Evolutionary conservation across 2,888 invertebrate genomes (phyloP).

Genomic region (Apodemia mormo): DNA sequence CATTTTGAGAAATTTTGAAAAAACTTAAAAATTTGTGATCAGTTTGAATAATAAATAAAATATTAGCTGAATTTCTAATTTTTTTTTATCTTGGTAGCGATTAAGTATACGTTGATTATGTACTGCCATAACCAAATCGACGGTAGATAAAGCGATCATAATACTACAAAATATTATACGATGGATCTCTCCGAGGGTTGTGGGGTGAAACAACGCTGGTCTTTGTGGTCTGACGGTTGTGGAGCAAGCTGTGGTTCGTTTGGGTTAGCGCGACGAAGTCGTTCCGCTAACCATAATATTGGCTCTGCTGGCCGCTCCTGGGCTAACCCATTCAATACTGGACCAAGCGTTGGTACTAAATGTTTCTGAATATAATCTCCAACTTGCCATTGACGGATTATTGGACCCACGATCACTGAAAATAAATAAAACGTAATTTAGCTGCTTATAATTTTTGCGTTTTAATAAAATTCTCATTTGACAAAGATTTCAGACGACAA

Average conservation of each 20-base stretch:
- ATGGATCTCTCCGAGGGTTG: slow-evolving; percentile 54
- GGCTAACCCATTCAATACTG: slow-evolving; percentile 85
- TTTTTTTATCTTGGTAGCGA: too few species aligned
- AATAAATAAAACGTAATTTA: slow-evolving; percentile 23
- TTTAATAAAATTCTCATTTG: neutral
- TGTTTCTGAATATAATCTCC: slow-evolving; percentile 86
- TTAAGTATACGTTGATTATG: too few species aligned
- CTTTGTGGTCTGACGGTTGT: slow-evolving; percentile 47
- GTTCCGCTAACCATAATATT: slow-evolving; percentile 88
- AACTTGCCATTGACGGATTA: slow-evolving; percentile 82
- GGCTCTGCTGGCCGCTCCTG: slow-evolving; percentile 88
- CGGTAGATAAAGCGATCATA: too few species aligned
- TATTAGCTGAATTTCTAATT: too few species aligned
- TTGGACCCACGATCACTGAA: slow-evolving; percentile 88
- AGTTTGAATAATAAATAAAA: too few species aligned
- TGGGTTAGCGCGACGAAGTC: slow-evolving; percentile 88
- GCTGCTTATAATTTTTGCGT: too few species aligned
- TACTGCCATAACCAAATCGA: too few species aligned
- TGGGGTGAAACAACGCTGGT: slow-evolving; percentile 61
- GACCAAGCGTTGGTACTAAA: slow-evolving; percentile 84
- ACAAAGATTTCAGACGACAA: too few species aligned
- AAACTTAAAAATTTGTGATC: too few species aligned
- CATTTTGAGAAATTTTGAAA: too few species aligned
- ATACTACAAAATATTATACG: slow-evolving; percentile 28
- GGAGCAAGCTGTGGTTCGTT: slow-evolving; percentile 82